phyloP scores from a whole-genome alignment of 2,797 vertebrate genomes.

The Heteromormyrus szaboi region DNA sequence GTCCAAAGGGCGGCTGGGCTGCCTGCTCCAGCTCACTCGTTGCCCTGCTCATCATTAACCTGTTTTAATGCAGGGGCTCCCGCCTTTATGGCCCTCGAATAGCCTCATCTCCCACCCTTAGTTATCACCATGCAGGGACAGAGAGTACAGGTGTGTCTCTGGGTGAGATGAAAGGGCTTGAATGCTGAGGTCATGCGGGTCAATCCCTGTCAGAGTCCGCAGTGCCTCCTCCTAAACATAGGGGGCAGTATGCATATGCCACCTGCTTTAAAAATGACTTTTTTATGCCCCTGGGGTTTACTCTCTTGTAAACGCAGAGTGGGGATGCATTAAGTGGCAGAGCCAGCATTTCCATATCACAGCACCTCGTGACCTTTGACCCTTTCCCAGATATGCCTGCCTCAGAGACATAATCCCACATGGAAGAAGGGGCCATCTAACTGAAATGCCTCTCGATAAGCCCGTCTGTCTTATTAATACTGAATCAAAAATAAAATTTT shows the following conservation, averaged over 20 bases:
- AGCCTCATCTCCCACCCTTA: not conserved
- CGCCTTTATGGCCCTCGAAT: not conserved
- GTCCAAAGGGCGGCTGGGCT: not conserved
- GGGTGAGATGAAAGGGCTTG: not conserved
- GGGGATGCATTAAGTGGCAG: not conserved
- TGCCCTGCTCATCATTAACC: conserved; percentile 3
- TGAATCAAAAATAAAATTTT: not conserved
- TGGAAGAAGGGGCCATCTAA: not conserved
- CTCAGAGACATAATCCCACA: not conserved
- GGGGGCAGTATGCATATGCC: not conserved
- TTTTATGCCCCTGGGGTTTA: not conserved
- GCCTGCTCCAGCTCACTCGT: not conserved
- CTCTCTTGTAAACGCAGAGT: not conserved
- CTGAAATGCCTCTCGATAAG: not conserved
- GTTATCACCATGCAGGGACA: not conserved
- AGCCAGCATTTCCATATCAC: not conserved
- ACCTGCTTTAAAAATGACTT: not conserved
- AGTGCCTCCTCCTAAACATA: not conserved
- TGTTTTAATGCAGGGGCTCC: not conserved
- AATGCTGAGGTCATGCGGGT: not conserved
- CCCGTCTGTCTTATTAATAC: not conserved
- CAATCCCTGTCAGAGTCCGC: not conserved
- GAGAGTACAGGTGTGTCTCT: not conserved
- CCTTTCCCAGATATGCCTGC: not conserved
- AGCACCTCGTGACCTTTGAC: not conserved